phyloP scores from a whole-genome alignment of 2,797 vertebrate species.

The Taenioides sp. region DNA sequence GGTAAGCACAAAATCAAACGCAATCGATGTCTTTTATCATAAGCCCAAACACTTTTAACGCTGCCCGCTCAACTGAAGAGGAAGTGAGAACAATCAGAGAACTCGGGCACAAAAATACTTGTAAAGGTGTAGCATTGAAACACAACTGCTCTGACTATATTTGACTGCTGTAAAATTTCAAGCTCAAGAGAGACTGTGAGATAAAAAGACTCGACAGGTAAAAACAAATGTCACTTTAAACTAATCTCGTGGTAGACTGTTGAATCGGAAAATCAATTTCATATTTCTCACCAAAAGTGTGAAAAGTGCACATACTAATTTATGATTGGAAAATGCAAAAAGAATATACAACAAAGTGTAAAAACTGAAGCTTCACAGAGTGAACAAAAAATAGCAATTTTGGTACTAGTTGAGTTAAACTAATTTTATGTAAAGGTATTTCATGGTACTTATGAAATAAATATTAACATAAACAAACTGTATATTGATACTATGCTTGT shows the following conservation, averaged over 20 bases:
- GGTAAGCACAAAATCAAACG: slow-evolving; percentile 62
- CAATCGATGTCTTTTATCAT: slow-evolving; percentile 67
- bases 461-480: too few species aligned
- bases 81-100: slow-evolving; percentile 54
- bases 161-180: neutral
- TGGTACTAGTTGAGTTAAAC: too few species aligned
- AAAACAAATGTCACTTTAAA: neutral
- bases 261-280: neutral
- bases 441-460: too few species aligned
- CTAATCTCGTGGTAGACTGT: neutral
- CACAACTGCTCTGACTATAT: slow-evolving; percentile 13
- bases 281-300: neutral
- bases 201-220: slow-evolving; percentile 16
- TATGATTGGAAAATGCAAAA: too few species aligned
- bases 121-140: slow-evolving; percentile 13
- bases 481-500: too few species aligned
- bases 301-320: neutral
- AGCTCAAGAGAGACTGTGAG: too few species aligned
- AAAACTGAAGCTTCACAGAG: too few species aligned
- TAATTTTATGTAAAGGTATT: too few species aligned
- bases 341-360: too few species aligned
- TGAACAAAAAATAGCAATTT: too few species aligned
- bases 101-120: slow-evolving; percentile 15
- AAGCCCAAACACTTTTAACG: slow-evolving; percentile 57
- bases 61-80: slow-evolving; percentile 45